Base-by-base conservation (phyloP, 2,113 vertebrate species). In the Pteropus alecto region DNA sequence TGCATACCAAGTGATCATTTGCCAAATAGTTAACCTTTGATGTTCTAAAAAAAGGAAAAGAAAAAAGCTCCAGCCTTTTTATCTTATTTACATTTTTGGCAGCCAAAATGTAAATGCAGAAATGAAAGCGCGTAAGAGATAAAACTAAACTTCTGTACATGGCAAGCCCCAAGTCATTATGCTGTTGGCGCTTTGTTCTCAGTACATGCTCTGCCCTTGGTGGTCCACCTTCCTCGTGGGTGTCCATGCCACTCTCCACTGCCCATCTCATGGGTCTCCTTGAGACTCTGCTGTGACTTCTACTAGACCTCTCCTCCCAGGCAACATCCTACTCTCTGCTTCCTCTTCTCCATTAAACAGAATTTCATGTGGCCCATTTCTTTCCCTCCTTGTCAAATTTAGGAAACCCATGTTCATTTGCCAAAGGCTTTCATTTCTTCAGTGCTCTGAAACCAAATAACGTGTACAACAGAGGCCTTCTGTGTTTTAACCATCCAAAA, bases 1-100 rank as follows among this genome's bases (percentile, higher is more conserved):
- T 68, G 18, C n/a, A 70, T 77, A 90, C 41, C n/a, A 92, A 97
- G 35, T 65, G 71, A 93, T 93, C 70, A 70, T 82, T 95, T 51
- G 30, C 65, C 87, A 77, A 78, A 83, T 12, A 48, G 30, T 89
- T 87, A 88, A 94, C 21, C 51, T 74, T 61, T 84, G 58, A 60
- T 65, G n/a, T 56, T 70, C 54, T n/a, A 61, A 58, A 43, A 77
- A 60, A 84, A 18, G 41, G 4, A 0, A 24, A 38, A 35, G 38
- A 11, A 38, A 60, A 61, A 65, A 24, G 21, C 48, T 88, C 16
- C 58, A 74, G 26, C 43, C 51, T 70, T 43, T 83, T 96, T 68
- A 28, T 94, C 83, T 67, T 91, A 65, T 70, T 71, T 73, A 92
- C 60, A 76, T 71, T 94, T 94, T 77, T 58, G 65, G 12, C 43